Evolutionary conservation across 2,797 vertebrate genomes (phyloP), one percentile per base, ranked within the genome.

Genomic region (Falco novaeseelandiae): DNA sequence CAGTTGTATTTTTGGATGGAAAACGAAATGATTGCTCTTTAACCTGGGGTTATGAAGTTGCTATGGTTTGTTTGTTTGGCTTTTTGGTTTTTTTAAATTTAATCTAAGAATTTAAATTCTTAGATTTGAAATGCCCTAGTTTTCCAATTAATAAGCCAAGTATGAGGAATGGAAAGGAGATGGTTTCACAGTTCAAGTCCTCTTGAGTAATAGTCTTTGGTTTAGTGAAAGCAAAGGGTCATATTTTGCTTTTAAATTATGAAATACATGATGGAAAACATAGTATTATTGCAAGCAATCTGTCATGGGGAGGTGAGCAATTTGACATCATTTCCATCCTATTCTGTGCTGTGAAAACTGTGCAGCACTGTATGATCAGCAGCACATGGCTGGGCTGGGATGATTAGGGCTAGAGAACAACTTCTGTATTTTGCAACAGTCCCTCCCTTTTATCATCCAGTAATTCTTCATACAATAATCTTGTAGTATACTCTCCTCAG

Each of bases 61-160:
- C 55, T 83, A 72, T 72, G 32, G 69, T 67, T 88, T 44, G 42
- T 18, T 38, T 61, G 36, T 25, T 14, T 38, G 42, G 16, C 16
- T 5, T 58, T 22, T 34, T 23, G 72, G 77, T 40, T 70, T 92
- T 84, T 84, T 79, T 12, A 6, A 54, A 55, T 89, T 34, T 34
- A 34, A 34, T 34, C 34, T 34, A 34, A 34, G 34, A 34, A 34
- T 34, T 34, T 34, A 34, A 34, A 34, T 89, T 81, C 25, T 78
- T 80, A 32, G 38, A 66, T 94, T 89, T 80, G 30, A 91, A 94
- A 44, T 94, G 36, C 69, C 29, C 18, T 87, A 48, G 32, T 91
- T 94, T 96, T 96, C 81, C 74, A 89, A 62, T 81, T 87, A 83
- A 83, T 59, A 74, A 90, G 38, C 66, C 89, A 93, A 93, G 32